Base-by-base conservation (phyloP, 2,797 vertebrate genomes). In the Gobio occitaniae region DNA sequence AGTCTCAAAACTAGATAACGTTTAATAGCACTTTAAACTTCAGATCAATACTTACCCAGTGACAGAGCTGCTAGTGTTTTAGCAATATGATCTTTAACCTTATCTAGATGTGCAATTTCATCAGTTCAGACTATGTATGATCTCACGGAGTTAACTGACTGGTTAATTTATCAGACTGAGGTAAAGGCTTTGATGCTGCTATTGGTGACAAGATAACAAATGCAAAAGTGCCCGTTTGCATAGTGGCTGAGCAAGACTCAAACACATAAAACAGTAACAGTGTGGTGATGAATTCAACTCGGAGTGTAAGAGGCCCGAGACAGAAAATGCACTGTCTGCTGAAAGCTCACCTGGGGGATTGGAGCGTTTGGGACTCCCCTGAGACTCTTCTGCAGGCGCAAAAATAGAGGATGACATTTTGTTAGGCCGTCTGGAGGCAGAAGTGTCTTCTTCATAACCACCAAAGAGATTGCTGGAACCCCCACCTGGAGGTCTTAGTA, bases 321-420 rank as follows among this genome's bases (percentile, higher is more conserved):
- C 50, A 44, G 19, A 25, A 65, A 63, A 85, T 29, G 5, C 59
- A 75, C n/a, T 79, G 77, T 52, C 81, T 80, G 50, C 13, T 72
- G 83, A 66, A 59, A 29, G 72, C 92, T 93, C 80, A 99, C 98
- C 98, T 95, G 97, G 98, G 86, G 98, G 98, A 85, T 99, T 98
- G 89, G 97, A 94, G 91, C 96, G 97, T 90, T 92, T 98, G 19
- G 95, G 94, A 86, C 91, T 47, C 32, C 84, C 94, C 82, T 96
- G 95, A 63, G 94, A 79, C 89, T 96, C 96, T 86, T 97, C 95
- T 1, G 94, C 90, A 75, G 95, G 89, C 79, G 95, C 94, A 85
- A 99, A 99, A 87, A 99, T 95, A 68, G 94, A 96, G 8, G 97
- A 99, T 9, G 97, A 94, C 97, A 97, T 98, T 87, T 96, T 97